phyloP scores from a whole-genome alignment of 1,140 invertebrate genomes.

The Ditylenchus dipsaci region DNA sequence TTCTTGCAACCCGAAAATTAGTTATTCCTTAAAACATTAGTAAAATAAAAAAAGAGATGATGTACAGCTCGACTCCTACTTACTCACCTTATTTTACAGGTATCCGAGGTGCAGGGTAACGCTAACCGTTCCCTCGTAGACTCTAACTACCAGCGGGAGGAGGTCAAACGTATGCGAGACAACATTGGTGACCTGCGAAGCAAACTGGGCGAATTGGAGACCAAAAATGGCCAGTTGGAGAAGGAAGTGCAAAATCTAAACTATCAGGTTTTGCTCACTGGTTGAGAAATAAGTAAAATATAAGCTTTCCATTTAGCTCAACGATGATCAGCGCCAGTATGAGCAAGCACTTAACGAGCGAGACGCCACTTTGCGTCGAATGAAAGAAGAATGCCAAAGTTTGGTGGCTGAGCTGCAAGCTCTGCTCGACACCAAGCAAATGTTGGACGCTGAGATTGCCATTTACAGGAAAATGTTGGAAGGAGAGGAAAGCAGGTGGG shows the following conservation, averaged over 20 bases:
- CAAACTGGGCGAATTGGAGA: conserved; percentile 61
- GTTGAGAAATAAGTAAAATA: not conserved
- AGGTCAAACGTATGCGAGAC: conserved; percentile 61
- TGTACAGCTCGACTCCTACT: too few species aligned
- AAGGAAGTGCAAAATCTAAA: conserved; percentile 61
- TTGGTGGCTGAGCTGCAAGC: conserved; percentile 60
- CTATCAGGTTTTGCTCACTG: conserved; percentile 55
- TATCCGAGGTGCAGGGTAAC: conserved; percentile 62
- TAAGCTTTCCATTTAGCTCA: conserved; percentile 28
- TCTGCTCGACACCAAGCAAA: conserved; percentile 61
- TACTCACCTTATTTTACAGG: conserved; percentile 23
- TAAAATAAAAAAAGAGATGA: too few species aligned
- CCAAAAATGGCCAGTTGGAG: conserved; percentile 62
- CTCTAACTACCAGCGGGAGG: conserved; percentile 61
- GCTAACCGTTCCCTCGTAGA: conserved; percentile 63
- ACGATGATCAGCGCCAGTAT: conserved; percentile 57
- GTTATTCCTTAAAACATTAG: not conserved
- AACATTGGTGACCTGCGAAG: conserved; percentile 61
- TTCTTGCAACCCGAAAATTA: too few species aligned
- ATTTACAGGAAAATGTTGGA: conserved; percentile 58
- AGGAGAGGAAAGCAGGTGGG: conserved; percentile 50
- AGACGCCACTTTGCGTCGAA: conserved; percentile 55
- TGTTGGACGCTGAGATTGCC: conserved; percentile 58
- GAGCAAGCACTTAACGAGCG: conserved; percentile 57
- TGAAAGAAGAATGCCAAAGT: conserved; percentile 57